Conservation (phyloP, 1,140 invertebrate species). For the Caenorhabditis inopinata region DNA sequence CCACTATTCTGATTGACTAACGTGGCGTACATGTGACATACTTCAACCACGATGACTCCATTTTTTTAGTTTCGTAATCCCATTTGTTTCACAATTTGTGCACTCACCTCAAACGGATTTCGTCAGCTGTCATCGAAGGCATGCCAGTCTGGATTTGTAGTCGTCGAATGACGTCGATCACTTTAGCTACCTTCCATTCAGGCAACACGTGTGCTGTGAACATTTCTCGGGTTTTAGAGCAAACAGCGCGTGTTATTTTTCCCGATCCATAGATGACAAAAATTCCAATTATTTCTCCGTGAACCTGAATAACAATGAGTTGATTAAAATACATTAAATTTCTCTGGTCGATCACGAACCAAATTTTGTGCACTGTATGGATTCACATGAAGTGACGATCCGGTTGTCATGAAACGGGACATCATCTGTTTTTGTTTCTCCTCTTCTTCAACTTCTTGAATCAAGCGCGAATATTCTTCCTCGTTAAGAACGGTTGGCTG, state of each 20-base stretch:
- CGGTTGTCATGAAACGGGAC: not conserved
- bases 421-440: not conserved
- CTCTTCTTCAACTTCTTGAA: not conserved
- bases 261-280: not conserved
- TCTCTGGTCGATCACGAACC: not conserved
- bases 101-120: constrained; percentile 17
- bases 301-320: not conserved
- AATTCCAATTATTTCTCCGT: not conserved
- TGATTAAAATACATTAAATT: too few relatives aligned
- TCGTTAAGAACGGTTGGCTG: not conserved
- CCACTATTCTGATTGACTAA: too few relatives aligned
- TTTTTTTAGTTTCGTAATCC: not conserved
- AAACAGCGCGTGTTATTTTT: not conserved
- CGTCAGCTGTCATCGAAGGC: not conserved
- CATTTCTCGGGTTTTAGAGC: not conserved
- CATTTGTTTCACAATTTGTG: not conserved
- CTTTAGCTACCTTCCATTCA: not conserved
- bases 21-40: too few relatives aligned
- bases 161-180: constrained; percentile 16
- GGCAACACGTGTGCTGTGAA: not conserved
- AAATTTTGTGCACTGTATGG: not conserved
- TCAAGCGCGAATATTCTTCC: not conserved
- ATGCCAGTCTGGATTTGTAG: not conserved
- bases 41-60: too few relatives aligned
- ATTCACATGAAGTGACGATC: not conserved